Conservation (phyloP, 2,888 invertebrate genomes). For the Meiosimyza platycephala region DNA sequence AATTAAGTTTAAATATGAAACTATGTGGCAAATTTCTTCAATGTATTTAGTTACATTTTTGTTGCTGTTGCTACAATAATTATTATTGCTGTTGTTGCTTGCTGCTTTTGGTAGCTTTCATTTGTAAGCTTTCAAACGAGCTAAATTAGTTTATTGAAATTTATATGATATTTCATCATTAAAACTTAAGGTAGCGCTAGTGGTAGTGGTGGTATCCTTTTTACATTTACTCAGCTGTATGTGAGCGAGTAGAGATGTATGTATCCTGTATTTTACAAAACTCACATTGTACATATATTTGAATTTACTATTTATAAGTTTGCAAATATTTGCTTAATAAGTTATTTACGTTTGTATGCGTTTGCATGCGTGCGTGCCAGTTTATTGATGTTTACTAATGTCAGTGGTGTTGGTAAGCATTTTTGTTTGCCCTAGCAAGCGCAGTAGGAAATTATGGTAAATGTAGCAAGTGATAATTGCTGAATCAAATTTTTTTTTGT, state of each 20-base stretch:
- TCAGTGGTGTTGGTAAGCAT: not conserved
- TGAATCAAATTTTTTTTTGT: no score
- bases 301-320: not conserved
- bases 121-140: no score
- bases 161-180: not conserved
- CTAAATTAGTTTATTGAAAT: slow-evolving; percentile 15
- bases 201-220: not conserved
- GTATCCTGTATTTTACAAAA: not conserved
- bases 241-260: not conserved
- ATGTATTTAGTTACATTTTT: not conserved
- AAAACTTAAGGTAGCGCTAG: not conserved
- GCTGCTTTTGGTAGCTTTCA: not conserved
- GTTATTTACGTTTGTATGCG: slow-evolving; percentile 14
- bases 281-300: not conserved
- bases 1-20: slow-evolving; percentile 35
- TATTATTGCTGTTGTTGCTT: slow-evolving; percentile 4
- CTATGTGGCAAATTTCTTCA: slow-evolving; percentile 20
- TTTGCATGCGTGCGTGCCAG: not conserved
- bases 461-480: no score
- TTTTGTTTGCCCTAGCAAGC: not conserved
- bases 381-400: not conserved
- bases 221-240: not conserved
- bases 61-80: not conserved
- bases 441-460: no score
- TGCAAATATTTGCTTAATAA: slow-evolving; percentile 5